A percentile compares a stretch with the other conserved stretches of the same genome.
phyloP scores from a whole-genome alignment of 2,888 invertebrate genomes.

The Temnothorax ravouxi region DNA sequence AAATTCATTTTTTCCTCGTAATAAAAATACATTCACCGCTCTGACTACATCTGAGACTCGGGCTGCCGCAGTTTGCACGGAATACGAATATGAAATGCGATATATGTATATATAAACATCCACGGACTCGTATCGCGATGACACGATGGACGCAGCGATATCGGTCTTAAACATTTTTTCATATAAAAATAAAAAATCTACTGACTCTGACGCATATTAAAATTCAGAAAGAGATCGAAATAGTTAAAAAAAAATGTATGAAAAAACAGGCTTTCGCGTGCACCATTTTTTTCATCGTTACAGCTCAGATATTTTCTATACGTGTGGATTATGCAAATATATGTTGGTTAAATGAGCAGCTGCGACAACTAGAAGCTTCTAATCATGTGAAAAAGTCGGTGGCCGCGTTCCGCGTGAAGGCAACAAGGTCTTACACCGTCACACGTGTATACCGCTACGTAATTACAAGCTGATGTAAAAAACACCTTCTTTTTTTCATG shows the following conservation, averaged over 20 bases:
- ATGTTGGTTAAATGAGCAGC: conserved; percentile 18
- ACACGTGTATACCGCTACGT: neutral
- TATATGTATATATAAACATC: neutral
- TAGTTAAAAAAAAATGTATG: neutral
- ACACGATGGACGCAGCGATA: neutral
- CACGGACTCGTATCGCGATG: neutral
- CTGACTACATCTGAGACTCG: conserved; percentile 4
- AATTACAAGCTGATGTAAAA: conserved; percentile 26
- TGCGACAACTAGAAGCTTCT: neutral
- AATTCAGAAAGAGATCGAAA: neutral
- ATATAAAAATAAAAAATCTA: neutral
- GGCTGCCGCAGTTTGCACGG: neutral
- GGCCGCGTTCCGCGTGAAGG: neutral
- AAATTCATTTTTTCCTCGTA: conserved; percentile 17
- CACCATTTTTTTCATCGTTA: neutral
- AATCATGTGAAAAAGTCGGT: conserved; percentile 8
- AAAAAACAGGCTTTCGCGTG: neutral
- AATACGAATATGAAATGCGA: neutral
- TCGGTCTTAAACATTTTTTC: neutral
- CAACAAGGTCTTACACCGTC: neutral
- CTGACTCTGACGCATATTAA: neutral
- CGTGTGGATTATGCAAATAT: conserved; percentile 20
- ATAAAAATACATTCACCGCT: conserved; percentile 6
- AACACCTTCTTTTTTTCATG: conserved; percentile 6
- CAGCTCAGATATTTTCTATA: neutral